These are phyloP conservation scores for Blastomussa wellsi DNA, from an alignment of 92 coral and sea anemone species.

Conservation along the genomic window DNA sequence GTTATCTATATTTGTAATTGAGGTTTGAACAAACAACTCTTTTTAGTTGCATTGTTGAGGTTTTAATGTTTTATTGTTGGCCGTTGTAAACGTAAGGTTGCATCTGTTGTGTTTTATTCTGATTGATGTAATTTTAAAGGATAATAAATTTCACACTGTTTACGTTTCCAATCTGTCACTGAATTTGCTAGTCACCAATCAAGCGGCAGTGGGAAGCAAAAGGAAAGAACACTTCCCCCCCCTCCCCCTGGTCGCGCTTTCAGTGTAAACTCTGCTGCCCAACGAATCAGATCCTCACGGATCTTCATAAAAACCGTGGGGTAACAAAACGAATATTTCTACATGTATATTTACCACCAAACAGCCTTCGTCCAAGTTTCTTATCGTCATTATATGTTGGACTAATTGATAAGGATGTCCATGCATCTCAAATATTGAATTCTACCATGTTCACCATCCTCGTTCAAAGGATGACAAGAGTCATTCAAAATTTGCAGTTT, in stretches of 20 bases:
- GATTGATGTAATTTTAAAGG: slow-evolving; percentile 12
- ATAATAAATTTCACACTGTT: slow-evolving; percentile 23
- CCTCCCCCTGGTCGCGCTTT: not conserved
- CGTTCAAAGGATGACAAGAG: slow-evolving; percentile 33
- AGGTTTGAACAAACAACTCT: not conserved
- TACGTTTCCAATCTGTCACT: slow-evolving; percentile 12
- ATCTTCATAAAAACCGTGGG: not conserved
- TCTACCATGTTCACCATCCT: slow-evolving; percentile 50
- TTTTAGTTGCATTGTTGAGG: slow-evolving; percentile 12
- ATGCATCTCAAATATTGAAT: slow-evolving; percentile 34
- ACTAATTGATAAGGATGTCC: slow-evolving; percentile 20
- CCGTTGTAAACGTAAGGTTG: slow-evolving; percentile 26
- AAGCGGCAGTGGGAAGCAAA: slow-evolving; percentile 1
- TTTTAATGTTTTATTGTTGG: slow-evolving; percentile 12
- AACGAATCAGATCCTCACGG: not conserved
- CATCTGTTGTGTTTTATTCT: slow-evolving; percentile 25
- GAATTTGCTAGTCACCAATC: not conserved
- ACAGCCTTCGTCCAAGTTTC: not conserved
- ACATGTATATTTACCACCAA: slow-evolving; percentile 9
- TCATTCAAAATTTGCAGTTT: slow-evolving; percentile 23
- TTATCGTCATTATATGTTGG: slow-evolving; percentile 22
- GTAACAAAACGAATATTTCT: not conserved
- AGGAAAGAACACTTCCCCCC: not conserved
- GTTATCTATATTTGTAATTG: slow-evolving; percentile 15
- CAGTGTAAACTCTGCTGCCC: not conserved